Percentiles rank a stretch among this genome's conserved stretches.
These are phyloP conservation scores for Oreochromis grahami DNA, from an alignment of 2,797 vertebrate genomes.

Conservation along the genomic window DNA sequence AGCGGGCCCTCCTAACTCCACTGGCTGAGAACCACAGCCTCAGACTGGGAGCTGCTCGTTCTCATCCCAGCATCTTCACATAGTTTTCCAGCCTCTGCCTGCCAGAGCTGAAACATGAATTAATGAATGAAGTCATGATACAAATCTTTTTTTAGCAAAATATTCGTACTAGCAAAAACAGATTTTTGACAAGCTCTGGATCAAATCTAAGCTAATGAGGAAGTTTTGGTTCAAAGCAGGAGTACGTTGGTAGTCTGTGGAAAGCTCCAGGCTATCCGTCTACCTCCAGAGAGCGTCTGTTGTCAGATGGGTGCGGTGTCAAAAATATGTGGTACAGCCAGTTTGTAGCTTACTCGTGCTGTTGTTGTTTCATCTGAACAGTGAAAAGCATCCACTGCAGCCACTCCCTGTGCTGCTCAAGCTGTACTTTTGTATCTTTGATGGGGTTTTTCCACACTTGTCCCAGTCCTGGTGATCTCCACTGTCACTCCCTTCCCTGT, in stretches of 20 bases:
- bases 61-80: neutral
- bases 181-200: neutral
- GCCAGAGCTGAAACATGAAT: neutral
- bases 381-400: neutral
- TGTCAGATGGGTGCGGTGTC: neutral
- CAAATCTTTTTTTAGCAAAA: neutral
- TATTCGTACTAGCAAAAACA: neutral
- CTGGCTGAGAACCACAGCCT: neutral
- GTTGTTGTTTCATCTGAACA: neutral
- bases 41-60: accelerated
- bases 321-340: neutral
- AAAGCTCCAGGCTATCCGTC: neutral
- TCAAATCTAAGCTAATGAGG: neutral
- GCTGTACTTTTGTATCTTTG: neutral
- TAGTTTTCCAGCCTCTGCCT: neutral
- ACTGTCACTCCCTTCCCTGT: accelerated
- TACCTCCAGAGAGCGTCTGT: neutral
- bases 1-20: neutral
- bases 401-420: neutral
- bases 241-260: neutral
- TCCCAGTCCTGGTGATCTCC: neutral
- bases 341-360: neutral
- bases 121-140: neutral
- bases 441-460: neutral
- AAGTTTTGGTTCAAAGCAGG: neutral